Conservation (phyloP, 2,113 vertebrate genomes). For the Microtus richardsoni region DNA sequence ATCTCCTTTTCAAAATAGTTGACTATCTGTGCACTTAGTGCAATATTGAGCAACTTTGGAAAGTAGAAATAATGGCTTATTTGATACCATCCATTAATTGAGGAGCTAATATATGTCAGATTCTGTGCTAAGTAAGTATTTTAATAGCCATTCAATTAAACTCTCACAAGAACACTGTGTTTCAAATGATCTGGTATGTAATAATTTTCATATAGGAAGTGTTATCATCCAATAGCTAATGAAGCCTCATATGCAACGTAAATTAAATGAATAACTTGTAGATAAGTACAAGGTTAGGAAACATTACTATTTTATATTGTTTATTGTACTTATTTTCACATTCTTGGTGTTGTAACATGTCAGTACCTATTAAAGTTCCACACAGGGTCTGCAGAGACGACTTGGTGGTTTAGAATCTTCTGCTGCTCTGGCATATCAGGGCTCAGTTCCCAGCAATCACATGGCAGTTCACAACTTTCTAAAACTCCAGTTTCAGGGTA, state of each 20-base stretch:
- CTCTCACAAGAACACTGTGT: not conserved
- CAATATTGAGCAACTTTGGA: conserved; percentile 8
- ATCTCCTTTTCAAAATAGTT: conserved; percentile 49
- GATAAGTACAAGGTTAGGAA: conserved; percentile 13
- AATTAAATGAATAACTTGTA: not conserved
- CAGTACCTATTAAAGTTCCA: not conserved
- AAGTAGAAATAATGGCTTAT: conserved; percentile 30
- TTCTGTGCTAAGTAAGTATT: conserved; percentile 31
- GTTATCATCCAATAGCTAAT: conserved; percentile 35
- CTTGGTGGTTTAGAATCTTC: not conserved
- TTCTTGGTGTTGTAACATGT: conserved; percentile 22
- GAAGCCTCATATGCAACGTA: not conserved
- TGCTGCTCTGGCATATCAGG: not conserved
- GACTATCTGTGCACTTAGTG: not conserved
- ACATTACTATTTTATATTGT: not conserved
- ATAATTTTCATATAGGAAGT: conserved; percentile 9
- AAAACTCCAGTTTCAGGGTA: not conserved
- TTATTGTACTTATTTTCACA: conserved; percentile 33
- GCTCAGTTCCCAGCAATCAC: not conserved
- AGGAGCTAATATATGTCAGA: not conserved
- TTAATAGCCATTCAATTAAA: conserved; percentile 32
- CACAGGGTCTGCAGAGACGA: not conserved
- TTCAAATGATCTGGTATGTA: conserved; percentile 26
- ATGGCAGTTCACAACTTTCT: not conserved
- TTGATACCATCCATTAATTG: conserved; percentile 25